Evolutionary conservation across 2,888 invertebrate species (phyloP), one percentile per base, ranked within the genome.

Genomic region (Habroteleia sp.): DNA sequence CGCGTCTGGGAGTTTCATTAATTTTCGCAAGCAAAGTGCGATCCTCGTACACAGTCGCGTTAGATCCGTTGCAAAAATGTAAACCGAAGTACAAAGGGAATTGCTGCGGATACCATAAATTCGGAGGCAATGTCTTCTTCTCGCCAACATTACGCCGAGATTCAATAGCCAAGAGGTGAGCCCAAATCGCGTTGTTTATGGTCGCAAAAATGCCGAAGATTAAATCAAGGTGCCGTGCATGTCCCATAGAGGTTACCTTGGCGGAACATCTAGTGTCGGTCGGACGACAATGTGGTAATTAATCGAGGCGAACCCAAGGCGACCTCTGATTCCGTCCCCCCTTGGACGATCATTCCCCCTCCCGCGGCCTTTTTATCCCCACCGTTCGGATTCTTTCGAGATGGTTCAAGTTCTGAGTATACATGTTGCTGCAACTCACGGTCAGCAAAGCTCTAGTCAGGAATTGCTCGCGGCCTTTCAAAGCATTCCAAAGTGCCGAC

Each of bases 261-360:
- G 78, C 74, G 78, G 78, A 79, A 82, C 82, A 84, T 82, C 83
- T 83, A 82, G 81, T 79, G 83, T 76, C 74, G 74, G 73, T 41
- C 60, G 63, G 69, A 85, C 87, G 87, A 87, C 87, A 87, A 87
- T 88, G 87, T 86, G 87, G 86, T 87, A 88, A 88, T 88, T 88
- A 87, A 88, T 87, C 85, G 87, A 86, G 84, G 84, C 83, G 84
- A 84, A 82, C 78, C 80, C n/a, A 78, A 80, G 74, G 63, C 78
- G 81, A 79, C 83, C 84, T 81, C 80, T 81, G 81, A 69, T 69
- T 74, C 77, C 65, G 48, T 56, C 44, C 42, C 23, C 56, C 35
- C 46, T 31, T 50, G 31, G 37, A 42, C 62, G 39, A 29, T 23
- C 62, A 29, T 65, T 63, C 20, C 69, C 50, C 66, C 58, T 46